Base-by-base conservation (phyloP, 2,888 invertebrate species). In the Ennomos fuscantarius region DNA sequence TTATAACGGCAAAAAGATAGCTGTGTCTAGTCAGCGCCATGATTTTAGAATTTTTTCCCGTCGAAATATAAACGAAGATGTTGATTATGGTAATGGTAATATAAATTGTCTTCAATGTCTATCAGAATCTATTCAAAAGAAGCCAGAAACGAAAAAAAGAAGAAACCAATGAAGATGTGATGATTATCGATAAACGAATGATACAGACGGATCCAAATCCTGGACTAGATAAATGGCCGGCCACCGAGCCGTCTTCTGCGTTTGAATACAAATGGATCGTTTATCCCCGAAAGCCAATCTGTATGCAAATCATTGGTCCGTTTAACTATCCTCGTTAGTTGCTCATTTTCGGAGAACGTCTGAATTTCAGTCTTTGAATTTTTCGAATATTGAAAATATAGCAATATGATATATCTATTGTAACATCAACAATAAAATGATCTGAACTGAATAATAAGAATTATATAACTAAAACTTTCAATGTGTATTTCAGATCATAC, bases 301-400 rank as follows among this genome's bases (percentile, higher is more conserved):
- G 91, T 90, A 92, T 91, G 92, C 82, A 89, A 91, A 92, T 92
- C 85, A 83, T 85, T 83, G 86, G 84, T 87, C 85, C 84, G 81
- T 87, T 89, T 87, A 89, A 90, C 91, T 90, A 89, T 90, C 85
- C 91, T 89, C 89, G 90, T 91, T 91, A 91, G 89, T 89, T 90
- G 90, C 89, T 89, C 90, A 90, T 91, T 92, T 91, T 87, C 87
- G 77, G 78, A 24, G 6, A 82, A 87, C 81, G 84, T 88, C 86
- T 85, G 84, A 81, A 79, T 87, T 84, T 80, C 76, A 75, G 75
- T 76, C 52, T 61, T 55, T 35, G 44, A 40, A 8, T 49, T 51
- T 40, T 56, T 55, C 43, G 41, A 12, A 32, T 32, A 47, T n/a
- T n/a, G n/a, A n/a, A n/a, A n/a, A n/a, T n/a, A n/a, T n/a, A n/a